These are phyloP conservation scores for Sebastes fasciatus DNA, from an alignment of 2,113 vertebrate species.

Conservation along the genomic window DNA sequence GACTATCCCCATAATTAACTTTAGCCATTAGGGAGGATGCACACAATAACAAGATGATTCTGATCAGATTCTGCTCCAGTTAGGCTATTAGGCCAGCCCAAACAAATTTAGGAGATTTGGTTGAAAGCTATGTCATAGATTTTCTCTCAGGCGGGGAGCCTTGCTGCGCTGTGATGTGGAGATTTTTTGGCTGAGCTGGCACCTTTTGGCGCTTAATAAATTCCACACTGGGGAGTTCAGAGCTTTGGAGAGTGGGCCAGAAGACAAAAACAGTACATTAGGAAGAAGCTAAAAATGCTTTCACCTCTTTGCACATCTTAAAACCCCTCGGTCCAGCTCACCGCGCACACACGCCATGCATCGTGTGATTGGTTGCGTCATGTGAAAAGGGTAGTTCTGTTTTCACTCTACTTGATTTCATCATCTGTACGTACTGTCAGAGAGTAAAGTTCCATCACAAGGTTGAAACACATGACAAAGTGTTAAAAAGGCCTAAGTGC, in stretches of 20 bases:
- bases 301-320: conserved; percentile 37
- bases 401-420: background rate
- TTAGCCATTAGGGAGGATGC: conserved; percentile 74
- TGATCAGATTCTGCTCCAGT: conserved; percentile 82
- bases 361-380: background rate
- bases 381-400: conserved; percentile 15
- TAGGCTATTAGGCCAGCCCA: conserved; percentile 76
- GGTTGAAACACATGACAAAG: conserved; percentile 31
- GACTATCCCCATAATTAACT: conserved; percentile 77
- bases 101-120: conserved; percentile 80
- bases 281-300: conserved; percentile 25
- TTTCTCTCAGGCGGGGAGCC: conserved; percentile 43
- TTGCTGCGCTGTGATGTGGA: conserved; percentile 51
- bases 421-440: conserved; percentile 2
- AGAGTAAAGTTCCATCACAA: conserved; percentile 22
- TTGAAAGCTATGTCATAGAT: conserved; percentile 77
- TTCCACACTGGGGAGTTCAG: conserved; percentile 56
- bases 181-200: conserved; percentile 75
- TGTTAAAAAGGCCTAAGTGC: conserved; percentile 47
- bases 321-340: background rate
- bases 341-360: background rate
- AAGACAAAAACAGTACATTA: conserved; percentile 40
- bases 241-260: conserved; percentile 46
- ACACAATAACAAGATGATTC: conserved; percentile 73
- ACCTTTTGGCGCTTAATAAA: conserved; percentile 67